These are phyloP conservation scores for Dryomyza anilis DNA, from an alignment of 2,888 invertebrate species.

Conservation along the genomic window DNA sequence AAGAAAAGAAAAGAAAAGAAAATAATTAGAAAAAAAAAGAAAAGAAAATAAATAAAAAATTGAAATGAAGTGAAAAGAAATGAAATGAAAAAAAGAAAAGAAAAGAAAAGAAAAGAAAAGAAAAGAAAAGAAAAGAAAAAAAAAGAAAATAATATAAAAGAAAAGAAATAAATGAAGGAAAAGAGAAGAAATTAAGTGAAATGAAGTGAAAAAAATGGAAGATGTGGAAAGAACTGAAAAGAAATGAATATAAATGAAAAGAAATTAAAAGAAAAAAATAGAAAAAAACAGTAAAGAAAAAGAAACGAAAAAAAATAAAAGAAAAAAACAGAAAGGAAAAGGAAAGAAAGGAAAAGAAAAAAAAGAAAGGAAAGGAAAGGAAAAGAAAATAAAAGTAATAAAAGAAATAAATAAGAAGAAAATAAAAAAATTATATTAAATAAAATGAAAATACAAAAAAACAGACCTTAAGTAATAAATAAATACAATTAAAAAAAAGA, in stretches of 20 bases:
- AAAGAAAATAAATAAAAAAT: background rate
- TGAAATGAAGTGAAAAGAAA: background rate
- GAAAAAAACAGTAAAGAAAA: too few species aligned
- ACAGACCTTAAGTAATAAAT: too few species aligned
- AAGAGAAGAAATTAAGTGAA: background rate
- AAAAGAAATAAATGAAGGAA: background rate
- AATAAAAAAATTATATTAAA: too few species aligned
- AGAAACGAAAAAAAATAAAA: too few species aligned
- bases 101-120: background rate
- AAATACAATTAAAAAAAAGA: too few species aligned
- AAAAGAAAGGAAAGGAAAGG: too few species aligned
- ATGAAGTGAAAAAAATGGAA: background rate
- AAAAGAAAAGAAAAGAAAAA: background rate
- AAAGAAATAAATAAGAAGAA: too few species aligned
- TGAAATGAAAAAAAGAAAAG: background rate
- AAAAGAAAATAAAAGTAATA: too few species aligned
- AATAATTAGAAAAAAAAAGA: background rate
- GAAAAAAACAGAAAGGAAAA: too few species aligned
- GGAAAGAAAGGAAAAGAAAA: too few species aligned
- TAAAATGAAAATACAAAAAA: too few species aligned
- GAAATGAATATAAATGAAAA: background rate
- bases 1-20: background rate
- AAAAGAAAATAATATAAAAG: background rate
- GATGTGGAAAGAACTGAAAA: background rate
- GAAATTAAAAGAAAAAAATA: too few species aligned